Base-by-base conservation (phyloP, 2,797 vertebrate genomes). In the Chaenodraco wilsoni region DNA sequence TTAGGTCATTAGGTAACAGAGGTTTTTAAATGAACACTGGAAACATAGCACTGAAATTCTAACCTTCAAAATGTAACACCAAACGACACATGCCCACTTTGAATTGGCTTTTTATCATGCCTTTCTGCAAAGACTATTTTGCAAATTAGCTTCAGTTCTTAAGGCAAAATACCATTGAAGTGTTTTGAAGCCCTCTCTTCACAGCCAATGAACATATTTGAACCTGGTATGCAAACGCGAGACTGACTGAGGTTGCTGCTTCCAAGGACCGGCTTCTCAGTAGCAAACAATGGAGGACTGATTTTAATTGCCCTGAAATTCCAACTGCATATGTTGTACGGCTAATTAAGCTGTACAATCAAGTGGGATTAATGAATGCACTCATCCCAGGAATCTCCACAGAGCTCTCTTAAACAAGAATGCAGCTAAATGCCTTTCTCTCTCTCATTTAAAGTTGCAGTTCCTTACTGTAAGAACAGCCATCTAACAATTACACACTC, bases 281-380 rank as follows among this genome's bases (percentile, higher is more conserved):
- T n/a, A 10, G 17, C 33, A 73, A 68, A 81, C 67, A 81, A 74
- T 77, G 58, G 60, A 48, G n/a, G 45, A 27, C 69, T 61, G 73
- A 73, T 84, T 88, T 78, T 72, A 85, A 85, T 84, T 84, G 79
- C 73, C 62, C 62, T 48, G 70, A 78, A 82, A 90, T 87, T 87
- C 76, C 77, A 76, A 66, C 72, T 72, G 76, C 69, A 74, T 84
- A 65, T 59, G 74, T 68, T 76, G 75, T 76, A 61, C 33, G 49
- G 58, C 55, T 82, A 87, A 87, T 84, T 74, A 82, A 83, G 69
- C 69, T 63, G 77, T 51, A 79, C 59, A 65, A 76, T 87, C 62
- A 55, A 70, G 74, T 79, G 41, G 33, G 69, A 76, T 86, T 82
- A 77, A 86, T 77, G 19, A 83, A 85, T 76, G 56, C 64, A 54